These are phyloP conservation scores for Cenopis cana DNA, from an alignment of 2,888 invertebrate species.

Conservation along the genomic window DNA sequence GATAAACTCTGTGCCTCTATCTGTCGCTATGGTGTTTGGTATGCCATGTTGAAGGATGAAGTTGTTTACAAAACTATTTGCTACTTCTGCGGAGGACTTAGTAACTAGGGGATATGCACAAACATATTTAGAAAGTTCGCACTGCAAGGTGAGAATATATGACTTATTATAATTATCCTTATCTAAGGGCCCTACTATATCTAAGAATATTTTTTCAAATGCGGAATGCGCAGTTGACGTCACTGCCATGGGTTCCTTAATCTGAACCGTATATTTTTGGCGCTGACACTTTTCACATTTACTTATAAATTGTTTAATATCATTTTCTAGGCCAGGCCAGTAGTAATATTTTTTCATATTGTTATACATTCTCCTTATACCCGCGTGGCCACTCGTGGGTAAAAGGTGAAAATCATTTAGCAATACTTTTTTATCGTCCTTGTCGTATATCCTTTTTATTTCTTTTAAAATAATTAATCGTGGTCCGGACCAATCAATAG, in stretches of 20 bases:
- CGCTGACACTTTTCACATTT: slow-evolving; percentile 46
- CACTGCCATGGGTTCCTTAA: slow-evolving; percentile 40
- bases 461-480: slow-evolving; percentile 46
- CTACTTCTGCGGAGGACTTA: too few relatives aligned
- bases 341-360: slow-evolving; percentile 39
- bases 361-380: slow-evolving; percentile 10
- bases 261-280: slow-evolving; percentile 30
- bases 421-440: slow-evolving; percentile 29
- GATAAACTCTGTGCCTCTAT: too few relatives aligned
- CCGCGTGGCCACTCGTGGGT: slow-evolving; percentile 40
- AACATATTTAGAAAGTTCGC: too few relatives aligned
- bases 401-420: slow-evolving; percentile 45
- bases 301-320: slow-evolving; percentile 28
- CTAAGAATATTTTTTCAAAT: too few relatives aligned
- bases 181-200: too few relatives aligned
- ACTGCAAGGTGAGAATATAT: too few relatives aligned
- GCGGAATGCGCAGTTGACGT: too few relatives aligned
- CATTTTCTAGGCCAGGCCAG: slow-evolving; percentile 30
- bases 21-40: too few relatives aligned
- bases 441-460: slow-evolving; percentile 26
- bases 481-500: neutral
- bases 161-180: too few relatives aligned
- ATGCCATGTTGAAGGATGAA: too few relatives aligned
- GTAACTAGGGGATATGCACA: too few relatives aligned
- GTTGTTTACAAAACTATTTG: too few relatives aligned